phyloP scores from a whole-genome alignment of 2,888 invertebrate genomes.

The Pachydiplax longipennis region DNA sequence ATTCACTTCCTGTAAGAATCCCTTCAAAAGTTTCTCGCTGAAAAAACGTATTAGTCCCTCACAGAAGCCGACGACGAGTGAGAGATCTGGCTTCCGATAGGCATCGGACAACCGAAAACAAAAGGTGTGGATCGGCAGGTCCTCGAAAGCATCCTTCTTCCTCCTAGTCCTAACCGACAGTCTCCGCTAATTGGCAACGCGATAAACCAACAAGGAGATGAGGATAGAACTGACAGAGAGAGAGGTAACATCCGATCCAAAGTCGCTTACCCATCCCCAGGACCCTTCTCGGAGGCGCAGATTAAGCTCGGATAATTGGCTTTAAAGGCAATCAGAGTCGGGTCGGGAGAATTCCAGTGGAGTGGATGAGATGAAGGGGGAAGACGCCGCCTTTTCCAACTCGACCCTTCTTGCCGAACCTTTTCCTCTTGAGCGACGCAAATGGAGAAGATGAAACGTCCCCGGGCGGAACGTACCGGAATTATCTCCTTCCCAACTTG shows the following conservation, averaged over 20 bases:
- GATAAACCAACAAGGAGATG: background rate
- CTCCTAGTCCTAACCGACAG: background rate
- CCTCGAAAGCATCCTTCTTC: background rate
- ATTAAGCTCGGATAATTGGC: constrained; percentile 34
- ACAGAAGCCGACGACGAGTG: too few relatives aligned
- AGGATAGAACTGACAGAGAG: background rate
- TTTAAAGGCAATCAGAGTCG: constrained; percentile 41
- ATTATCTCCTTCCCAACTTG: background rate
- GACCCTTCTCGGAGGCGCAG: background rate
- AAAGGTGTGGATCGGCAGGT: background rate
- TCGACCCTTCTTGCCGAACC: background rate
- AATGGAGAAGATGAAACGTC: background rate
- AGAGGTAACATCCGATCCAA: background rate
- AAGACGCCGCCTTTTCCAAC: background rate
- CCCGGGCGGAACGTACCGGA: background rate
- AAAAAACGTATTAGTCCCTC: too few relatives aligned
- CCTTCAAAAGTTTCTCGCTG: too few relatives aligned
- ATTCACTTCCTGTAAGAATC: too few relatives aligned
- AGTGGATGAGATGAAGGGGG: background rate
- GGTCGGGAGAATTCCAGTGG: background rate
- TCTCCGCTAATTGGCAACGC: background rate
- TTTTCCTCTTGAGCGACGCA: background rate
- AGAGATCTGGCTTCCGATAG: background rate
- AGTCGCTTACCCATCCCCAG: background rate
- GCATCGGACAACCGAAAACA: background rate